A percentile compares a stretch with the other conserved stretches of the same genome.
Conservation (phyloP, 2,113 vertebrate species). For the Bos taurus region ARS-UCD2.0 NC_037346.1:728001-728500, state of each 20-base stretch:
- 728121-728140: not conserved
- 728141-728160: not conserved
- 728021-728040: not conserved
- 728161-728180: not conserved
- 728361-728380: accelerated
- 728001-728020: not conserved
- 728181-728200: not conserved
- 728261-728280: not conserved
- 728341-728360: too few species aligned
- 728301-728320: too few species aligned
- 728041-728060: not conserved
- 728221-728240: not conserved
- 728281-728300: not conserved
- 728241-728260: not conserved
- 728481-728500: not conserved
- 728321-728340: too few species aligned
- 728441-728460: not conserved
- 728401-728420: not conserved
- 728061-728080: not conserved
- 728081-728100: not conserved
- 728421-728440: not conserved
- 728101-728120: not conserved
- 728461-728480: not conserved
- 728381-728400: too few species aligned
- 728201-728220: not conserved